These are phyloP conservation scores for Eublepharis macularius DNA, from an alignment of 2,113 vertebrate genomes.

Conservation along the genomic window DNA sequence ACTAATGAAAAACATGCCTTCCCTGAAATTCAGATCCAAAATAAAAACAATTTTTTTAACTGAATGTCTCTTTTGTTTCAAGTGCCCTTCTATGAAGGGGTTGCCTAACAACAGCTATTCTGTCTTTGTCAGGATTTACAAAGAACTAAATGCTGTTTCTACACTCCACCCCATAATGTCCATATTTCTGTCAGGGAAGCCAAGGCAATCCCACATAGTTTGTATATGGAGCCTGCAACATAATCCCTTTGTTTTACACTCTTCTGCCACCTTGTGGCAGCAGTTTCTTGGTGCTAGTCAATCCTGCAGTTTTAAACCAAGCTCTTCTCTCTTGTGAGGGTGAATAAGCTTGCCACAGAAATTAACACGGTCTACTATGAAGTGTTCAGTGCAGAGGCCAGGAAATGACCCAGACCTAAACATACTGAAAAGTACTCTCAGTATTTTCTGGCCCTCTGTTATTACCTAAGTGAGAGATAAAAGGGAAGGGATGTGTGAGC, in stretches of 20 bases:
- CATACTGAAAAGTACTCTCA: background rate
- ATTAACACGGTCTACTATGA: background rate
- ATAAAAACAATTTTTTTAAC: no score
- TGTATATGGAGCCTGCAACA: background rate
- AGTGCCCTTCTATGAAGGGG: background rate
- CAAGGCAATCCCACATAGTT: background rate
- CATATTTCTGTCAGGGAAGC: background rate
- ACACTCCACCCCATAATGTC: background rate
- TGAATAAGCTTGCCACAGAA: background rate
- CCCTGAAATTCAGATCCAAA: no score
- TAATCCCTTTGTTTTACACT: background rate
- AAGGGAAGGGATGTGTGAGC: no score
- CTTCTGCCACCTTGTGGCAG: background rate
- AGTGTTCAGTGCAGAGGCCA: background rate
- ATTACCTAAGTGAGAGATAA: background rate
- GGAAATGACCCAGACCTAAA: background rate
- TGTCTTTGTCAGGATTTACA: background rate
- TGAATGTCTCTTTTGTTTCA: background rate
- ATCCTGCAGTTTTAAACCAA: background rate
- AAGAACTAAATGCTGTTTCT: background rate
- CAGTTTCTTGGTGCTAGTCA: background rate
- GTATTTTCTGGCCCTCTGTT: no score
- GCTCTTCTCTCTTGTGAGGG: background rate
- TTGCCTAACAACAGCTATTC: background rate
- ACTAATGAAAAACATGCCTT: no score